phyloP scores from a whole-genome alignment of 2,113 vertebrate species.

The Mirza zaza region DNA sequence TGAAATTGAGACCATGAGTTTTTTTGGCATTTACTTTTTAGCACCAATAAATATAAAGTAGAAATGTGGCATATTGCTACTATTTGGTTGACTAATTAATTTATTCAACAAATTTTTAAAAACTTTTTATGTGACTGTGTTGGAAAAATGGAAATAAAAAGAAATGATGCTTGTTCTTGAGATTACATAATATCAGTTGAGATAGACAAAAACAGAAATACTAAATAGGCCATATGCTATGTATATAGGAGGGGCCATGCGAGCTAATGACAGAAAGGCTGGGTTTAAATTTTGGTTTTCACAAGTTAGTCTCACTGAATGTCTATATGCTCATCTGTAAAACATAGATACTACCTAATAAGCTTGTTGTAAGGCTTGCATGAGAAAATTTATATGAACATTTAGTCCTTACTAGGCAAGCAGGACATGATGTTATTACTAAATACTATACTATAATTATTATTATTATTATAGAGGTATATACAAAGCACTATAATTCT shows the following conservation, averaged over 20 bases:
- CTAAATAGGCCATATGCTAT: not conserved
- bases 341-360: not conserved
- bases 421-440: not conserved
- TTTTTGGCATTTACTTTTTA: conserved; percentile 17
- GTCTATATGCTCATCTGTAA: not conserved
- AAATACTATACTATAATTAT: not conserved
- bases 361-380: not conserved
- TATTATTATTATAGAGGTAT: not conserved
- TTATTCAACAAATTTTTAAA: not conserved
- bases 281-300: not conserved
- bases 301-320: not conserved
- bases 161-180: not conserved
- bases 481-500: not conserved
- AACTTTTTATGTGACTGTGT: not conserved
- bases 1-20: not conserved
- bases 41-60: not conserved
- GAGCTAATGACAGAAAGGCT: not conserved
- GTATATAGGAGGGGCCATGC: not conserved
- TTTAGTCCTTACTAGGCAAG: not conserved
- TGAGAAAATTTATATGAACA: not conserved
- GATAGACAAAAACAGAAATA: not conserved
- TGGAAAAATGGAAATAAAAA: not conserved
- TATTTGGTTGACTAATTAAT: not conserved
- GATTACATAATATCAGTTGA: not conserved
- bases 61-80: not conserved